A percentile compares a stretch with the other conserved stretches of the same genome.
These are phyloP conservation scores for Alca torda DNA, from an alignment of 2,797 vertebrate genomes.

Conservation along the genomic window DNA sequence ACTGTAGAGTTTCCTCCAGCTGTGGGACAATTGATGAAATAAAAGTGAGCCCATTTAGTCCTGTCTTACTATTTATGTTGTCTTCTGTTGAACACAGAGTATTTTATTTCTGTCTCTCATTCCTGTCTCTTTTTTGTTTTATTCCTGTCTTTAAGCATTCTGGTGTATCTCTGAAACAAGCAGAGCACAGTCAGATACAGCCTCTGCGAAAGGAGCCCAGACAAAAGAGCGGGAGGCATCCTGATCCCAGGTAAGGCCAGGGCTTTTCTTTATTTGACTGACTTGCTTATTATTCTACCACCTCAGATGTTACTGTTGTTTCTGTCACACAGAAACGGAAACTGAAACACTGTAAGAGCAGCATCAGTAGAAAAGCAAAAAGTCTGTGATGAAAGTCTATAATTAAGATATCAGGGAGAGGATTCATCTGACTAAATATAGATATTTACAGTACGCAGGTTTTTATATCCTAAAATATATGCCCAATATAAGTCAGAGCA, in stretches of 20 bases:
- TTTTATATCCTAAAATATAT: background rate
- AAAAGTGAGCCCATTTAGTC: background rate
- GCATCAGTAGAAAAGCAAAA: background rate
- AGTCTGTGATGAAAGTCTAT: background rate
- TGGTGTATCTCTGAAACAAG: background rate
- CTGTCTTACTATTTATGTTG: background rate
- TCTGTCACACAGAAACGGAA: background rate
- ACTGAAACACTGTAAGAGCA: background rate
- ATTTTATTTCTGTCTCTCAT: conserved; percentile 14
- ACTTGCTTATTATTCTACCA: background rate
- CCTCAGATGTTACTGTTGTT: background rate
- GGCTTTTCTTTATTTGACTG: background rate
- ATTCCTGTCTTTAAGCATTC: background rate
- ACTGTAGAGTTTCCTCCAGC: background rate
- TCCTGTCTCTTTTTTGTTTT: background rate
- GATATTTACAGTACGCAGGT: background rate
- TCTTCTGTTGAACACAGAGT: background rate
- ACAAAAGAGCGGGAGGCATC: background rate
- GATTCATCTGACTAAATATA: background rate
- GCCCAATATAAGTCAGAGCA: background rate
- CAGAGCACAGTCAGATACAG: background rate
- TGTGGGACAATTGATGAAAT: background rate
- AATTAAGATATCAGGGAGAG: background rate
- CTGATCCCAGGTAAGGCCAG: background rate
- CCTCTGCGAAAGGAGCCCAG: background rate